Percentiles rank a stretch among this genome's conserved stretches.
Conservation (phyloP, 2,888 invertebrate genomes). For the Xestoiulus laeticollis region DNA sequence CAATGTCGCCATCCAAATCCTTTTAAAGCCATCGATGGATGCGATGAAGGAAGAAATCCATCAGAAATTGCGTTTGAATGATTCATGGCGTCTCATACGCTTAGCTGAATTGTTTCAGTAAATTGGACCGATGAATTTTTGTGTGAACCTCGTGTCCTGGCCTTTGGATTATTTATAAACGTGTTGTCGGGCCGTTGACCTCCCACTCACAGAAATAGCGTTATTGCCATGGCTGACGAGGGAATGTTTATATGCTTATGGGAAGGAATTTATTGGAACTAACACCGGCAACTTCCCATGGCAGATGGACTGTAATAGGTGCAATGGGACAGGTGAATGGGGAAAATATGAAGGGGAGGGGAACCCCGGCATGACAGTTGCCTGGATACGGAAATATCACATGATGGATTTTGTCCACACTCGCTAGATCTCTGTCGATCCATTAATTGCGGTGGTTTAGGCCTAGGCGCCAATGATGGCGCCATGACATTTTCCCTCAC, state of each 20-base stretch:
- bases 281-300: too few relatives aligned
- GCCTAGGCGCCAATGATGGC: neutral
- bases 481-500: neutral
- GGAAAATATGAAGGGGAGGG: neutral
- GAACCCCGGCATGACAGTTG: neutral
- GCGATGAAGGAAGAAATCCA: too few relatives aligned
- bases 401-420: neutral
- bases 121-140: too few relatives aligned
- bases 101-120: too few relatives aligned
- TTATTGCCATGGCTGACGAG: neutral
- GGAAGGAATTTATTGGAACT: neutral
- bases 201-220: neutral
- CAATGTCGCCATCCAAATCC: neutral
- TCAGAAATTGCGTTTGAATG: too few relatives aligned
- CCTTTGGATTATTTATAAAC: neutral
- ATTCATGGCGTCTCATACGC: too few relatives aligned
- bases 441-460: neutral
- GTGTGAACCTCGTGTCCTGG: neutral
- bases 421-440: neutral
- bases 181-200: neutral
- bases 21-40: too few relatives aligned
- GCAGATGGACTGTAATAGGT: too few relatives aligned
- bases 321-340: neutral
- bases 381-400: neutral
- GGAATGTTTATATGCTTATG: neutral